Evolutionary conservation across 2,113 vertebrate species (phyloP).

Genomic region (Etheostoma spectabile): DNA sequence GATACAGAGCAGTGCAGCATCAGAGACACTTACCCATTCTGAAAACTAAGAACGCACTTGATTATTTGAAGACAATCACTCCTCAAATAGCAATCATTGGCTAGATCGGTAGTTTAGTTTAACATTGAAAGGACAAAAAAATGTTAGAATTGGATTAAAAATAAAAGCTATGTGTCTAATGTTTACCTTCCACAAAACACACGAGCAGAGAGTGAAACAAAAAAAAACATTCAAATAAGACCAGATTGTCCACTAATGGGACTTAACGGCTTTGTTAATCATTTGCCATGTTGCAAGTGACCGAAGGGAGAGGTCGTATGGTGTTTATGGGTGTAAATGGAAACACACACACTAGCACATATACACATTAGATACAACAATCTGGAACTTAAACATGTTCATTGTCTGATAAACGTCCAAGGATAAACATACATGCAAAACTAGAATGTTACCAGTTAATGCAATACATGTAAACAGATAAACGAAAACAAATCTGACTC

Average conservation of each 20-base stretch:
- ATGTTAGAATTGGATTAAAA: constrained; percentile 1
- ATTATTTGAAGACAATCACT: constrained; percentile 18
- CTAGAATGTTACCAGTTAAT: constrained; percentile 7
- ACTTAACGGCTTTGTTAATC: constrained; percentile 36
- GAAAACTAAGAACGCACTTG: not conserved
- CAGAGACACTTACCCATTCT: not conserved
- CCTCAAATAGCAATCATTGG: constrained; percentile 21
- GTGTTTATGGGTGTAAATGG: constrained; percentile 41
- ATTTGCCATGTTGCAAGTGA: constrained; percentile 33
- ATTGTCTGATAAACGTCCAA: constrained; percentile 21
- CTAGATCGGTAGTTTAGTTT: not conserved
- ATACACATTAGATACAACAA: constrained; percentile 38
- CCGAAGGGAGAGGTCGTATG: constrained; percentile 54
- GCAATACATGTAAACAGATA: constrained; percentile 18
- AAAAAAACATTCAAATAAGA: constrained; percentile 15
- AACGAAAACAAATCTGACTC: not conserved
- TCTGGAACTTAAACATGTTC: constrained; percentile 55
- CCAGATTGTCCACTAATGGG: constrained; percentile 48
- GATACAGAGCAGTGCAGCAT: constrained; percentile 26
- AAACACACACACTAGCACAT: constrained; percentile 28
- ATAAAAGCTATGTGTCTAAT: not conserved
- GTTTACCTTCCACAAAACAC: not conserved
- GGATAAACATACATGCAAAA: constrained; percentile 20
- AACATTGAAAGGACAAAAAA: not conserved
- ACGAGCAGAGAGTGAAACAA: not conserved